Percentiles rank a stretch among this genome's conserved stretches.
Conservation (phyloP, 2,888 invertebrate genomes). For the Seira ritae region DNA sequence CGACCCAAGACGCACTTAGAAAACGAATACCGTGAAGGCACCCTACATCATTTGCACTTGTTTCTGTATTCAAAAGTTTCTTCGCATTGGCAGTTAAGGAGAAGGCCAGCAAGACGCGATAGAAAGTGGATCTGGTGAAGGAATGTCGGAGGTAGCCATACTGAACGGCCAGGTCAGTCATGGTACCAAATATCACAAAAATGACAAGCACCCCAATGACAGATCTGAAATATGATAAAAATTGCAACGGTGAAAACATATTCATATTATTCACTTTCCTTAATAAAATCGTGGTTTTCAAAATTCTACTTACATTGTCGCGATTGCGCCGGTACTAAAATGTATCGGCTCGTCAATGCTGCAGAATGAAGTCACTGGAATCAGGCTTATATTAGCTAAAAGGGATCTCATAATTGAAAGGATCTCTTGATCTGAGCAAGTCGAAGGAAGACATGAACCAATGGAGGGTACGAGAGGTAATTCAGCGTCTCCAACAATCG, state of each 20-base stretch:
- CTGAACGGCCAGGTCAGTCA: conserved; percentile 22
- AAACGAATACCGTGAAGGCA: conserved; percentile 78
- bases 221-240: conserved; percentile 35
- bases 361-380: conserved; percentile 40
- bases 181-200: conserved; percentile 43
- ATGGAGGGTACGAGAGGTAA: conserved; percentile 43
- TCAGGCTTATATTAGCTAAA: conserved; percentile 38
- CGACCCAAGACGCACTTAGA: conserved; percentile 80
- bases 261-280: not conserved
- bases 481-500: conserved; percentile 34
- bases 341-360: conserved; percentile 37
- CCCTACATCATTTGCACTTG: conserved; percentile 74
- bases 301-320: conserved; percentile 58
- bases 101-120: conserved; percentile 75
- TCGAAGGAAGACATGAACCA: conserved; percentile 63
- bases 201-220: conserved; percentile 39
- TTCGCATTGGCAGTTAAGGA: conserved; percentile 78
- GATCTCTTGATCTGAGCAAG: conserved; percentile 63
- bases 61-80: conserved; percentile 76
- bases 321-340: conserved; percentile 52
- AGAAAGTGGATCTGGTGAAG: not conserved
- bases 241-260: not conserved
- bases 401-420: conserved; percentile 34
- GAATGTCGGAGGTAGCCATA: conserved; percentile 3
- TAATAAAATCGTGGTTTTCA: too few species aligned